Percentiles rank a stretch among this genome's conserved stretches.
Conservation (phyloP, 2,113 vertebrate genomes). For the Prinia subflava region DNA sequence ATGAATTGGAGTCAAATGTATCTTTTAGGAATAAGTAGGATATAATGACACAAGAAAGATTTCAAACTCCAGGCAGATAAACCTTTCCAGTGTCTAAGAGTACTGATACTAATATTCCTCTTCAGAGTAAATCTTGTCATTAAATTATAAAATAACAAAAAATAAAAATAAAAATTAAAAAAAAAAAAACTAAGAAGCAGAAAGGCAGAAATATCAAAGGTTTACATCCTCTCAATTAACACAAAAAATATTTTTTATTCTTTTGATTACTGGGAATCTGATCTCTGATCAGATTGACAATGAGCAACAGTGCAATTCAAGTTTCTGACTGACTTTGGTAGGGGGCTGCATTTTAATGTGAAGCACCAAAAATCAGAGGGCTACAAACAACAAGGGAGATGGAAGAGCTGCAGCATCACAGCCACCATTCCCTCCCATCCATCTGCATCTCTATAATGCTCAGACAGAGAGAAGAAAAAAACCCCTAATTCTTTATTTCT, state of each 20-base stretch:
- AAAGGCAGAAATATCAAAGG: neutral
- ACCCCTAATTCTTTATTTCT: neutral
- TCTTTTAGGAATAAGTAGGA: conserved; percentile 32
- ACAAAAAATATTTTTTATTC: neutral
- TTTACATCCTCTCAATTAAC: neutral
- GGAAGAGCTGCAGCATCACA: neutral
- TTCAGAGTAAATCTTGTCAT: neutral
- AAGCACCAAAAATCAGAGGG: neutral
- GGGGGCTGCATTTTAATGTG: neutral
- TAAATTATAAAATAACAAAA: neutral
- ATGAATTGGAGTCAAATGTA: conserved; percentile 5
- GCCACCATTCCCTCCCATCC: neutral
- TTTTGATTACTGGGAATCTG: neutral
- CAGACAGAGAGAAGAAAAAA: neutral
- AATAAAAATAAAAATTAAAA: no score
- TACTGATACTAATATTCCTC: neutral
- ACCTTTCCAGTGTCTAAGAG: neutral
- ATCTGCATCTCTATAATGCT: neutral
- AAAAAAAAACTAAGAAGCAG: neutral
- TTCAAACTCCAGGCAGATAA: neutral
- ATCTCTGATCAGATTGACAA: neutral
- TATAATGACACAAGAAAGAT: conserved; percentile 1
- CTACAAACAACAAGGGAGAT: neutral
- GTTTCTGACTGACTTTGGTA: neutral
- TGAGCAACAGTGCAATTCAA: neutral